Evolutionary conservation across 2,888 invertebrate species (phyloP).

Genomic region (Troilus luridus): DNA sequence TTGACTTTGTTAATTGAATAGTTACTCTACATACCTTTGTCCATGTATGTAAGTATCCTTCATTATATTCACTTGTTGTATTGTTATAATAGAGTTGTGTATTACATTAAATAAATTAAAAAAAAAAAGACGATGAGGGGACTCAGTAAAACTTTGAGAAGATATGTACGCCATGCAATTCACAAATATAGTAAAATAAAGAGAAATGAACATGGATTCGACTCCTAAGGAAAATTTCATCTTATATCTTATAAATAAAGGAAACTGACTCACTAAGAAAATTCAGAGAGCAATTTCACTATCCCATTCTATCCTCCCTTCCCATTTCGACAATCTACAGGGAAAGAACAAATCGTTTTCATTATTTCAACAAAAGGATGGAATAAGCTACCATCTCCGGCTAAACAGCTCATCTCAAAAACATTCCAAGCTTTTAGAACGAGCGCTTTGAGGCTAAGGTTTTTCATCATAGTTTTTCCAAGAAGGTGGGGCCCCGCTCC

Average conservation of each 20-base stretch:
- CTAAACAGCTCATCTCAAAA: slow-evolving; percentile 24
- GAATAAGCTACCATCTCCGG: not conserved
- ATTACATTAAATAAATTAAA: too few species aligned
- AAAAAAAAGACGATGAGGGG: too few species aligned
- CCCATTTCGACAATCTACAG: not conserved
- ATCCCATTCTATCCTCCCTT: not conserved
- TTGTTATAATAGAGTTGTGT: too few species aligned
- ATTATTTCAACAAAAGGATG: not conserved
- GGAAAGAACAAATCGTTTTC: not conserved
- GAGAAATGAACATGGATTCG: not conserved
- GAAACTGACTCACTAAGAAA: not conserved
- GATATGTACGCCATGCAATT: too few species aligned
- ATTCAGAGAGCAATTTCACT: not conserved
- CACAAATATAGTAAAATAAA: too few species aligned
- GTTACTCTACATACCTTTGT: too few species aligned
- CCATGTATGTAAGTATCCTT: too few species aligned
- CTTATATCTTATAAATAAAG: too few species aligned
- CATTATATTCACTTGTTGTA: too few species aligned
- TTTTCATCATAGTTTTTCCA: slow-evolving; percentile 27
- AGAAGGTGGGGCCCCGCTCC: not conserved
- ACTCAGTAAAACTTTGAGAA: too few species aligned
- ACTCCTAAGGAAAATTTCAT: not conserved
- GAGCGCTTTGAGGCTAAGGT: not conserved
- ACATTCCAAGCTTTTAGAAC: slow-evolving; percentile 23
- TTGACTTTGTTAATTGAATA: too few species aligned